Evolutionary conservation across 2,888 invertebrate genomes (phyloP).

Genomic region (Chouioia cunea): DNA sequence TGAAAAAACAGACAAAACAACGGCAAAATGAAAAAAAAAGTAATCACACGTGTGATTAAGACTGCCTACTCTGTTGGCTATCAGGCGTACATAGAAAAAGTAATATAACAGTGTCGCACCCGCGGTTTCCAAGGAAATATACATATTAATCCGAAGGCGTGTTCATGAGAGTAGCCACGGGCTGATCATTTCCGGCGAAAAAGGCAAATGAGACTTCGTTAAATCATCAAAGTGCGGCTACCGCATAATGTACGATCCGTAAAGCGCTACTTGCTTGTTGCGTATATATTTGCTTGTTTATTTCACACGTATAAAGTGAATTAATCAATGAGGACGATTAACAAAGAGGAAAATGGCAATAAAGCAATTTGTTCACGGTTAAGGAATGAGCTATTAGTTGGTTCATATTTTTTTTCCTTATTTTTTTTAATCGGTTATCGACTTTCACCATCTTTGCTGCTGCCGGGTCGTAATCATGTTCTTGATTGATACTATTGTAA

Average conservation of each 20-base stretch:
- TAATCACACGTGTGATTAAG: no score
- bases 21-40: no score
- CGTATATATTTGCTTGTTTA: background rate
- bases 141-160: conserved; percentile 14
- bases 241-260: background rate
- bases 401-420: no score
- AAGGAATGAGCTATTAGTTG: no score
- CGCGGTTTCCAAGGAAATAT: background rate
- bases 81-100: conserved; percentile 11
- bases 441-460: no score
- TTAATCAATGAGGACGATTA: conserved; percentile 13
- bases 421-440: no score
- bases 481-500: no score
- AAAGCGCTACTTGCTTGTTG: conserved; percentile 15
- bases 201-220: conserved; percentile 8
- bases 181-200: background rate
- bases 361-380: background rate
- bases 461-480: no score
- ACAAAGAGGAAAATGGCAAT: background rate
- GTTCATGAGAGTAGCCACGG: background rate
- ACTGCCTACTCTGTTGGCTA: no score
- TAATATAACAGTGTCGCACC: background rate
- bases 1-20: no score
- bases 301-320: background rate
- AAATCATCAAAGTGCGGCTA: conserved; percentile 16